Conservation (phyloP, 2,888 invertebrate species). For the Choreutis nemorana region DNA sequence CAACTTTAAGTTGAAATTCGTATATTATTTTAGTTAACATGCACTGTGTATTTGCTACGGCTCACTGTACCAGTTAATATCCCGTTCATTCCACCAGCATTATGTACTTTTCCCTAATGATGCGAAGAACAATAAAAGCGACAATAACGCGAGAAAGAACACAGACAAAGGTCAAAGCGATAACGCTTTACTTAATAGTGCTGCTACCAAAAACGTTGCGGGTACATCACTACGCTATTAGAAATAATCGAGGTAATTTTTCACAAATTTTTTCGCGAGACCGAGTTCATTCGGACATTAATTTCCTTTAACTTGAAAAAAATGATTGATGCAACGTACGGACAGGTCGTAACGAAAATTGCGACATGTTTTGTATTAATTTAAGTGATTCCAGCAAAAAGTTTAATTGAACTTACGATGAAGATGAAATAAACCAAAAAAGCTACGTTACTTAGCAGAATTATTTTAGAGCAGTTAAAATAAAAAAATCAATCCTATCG, state of each 20-base stretch:
- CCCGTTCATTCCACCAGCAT: too few species aligned
- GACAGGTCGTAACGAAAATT: slow-evolving; percentile 34
- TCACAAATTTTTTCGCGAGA: slow-evolving; percentile 48
- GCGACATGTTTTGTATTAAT: slow-evolving; percentile 29
- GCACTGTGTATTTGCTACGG: too few species aligned
- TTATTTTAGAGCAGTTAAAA: too few species aligned
- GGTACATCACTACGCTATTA: slow-evolving; percentile 41
- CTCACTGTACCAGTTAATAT: too few species aligned
- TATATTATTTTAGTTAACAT: too few species aligned
- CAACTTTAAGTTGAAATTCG: too few species aligned
- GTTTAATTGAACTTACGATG: too few species aligned
- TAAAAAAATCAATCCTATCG: too few species aligned
- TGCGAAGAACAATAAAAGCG: slow-evolving; percentile 13
- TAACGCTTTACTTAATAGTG: slow-evolving; percentile 28
- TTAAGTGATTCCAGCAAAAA: too few species aligned
- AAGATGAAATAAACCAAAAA: too few species aligned
- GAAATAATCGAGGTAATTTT: slow-evolving; percentile 48
- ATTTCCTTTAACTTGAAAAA: slow-evolving; percentile 46
- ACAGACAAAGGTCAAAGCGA: slow-evolving; percentile 26
- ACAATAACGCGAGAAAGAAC: slow-evolving; percentile 21
- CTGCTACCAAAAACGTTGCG: slow-evolving; percentile 27
- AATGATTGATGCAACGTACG: slow-evolving; percentile 47
- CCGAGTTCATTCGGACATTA: slow-evolving; percentile 35
- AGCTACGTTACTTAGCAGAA: too few species aligned
- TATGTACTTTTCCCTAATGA: too few species aligned